These are phyloP conservation scores for Cyphomyrmex costatus DNA, from an alignment of 1,140 invertebrate species.

Conservation along the genomic window DNA sequence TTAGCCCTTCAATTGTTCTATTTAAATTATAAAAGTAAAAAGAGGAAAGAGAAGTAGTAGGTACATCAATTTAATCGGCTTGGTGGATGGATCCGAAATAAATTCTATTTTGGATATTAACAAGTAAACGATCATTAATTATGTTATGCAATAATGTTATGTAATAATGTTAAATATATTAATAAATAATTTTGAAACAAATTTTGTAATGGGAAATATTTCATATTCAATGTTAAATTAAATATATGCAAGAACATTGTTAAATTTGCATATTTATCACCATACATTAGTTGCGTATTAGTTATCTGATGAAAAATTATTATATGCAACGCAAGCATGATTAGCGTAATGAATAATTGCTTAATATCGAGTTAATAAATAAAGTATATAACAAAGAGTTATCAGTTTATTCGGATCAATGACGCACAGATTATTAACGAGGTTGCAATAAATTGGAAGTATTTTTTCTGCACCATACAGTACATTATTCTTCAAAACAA, in stretches of 20 bases:
- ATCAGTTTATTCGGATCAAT: conserved; percentile 66
- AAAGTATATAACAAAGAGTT: conserved; percentile 26
- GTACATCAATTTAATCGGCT: not conserved
- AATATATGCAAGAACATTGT: not conserved
- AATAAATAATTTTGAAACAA: not conserved
- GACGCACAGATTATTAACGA: conserved; percentile 53
- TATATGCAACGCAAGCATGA: conserved; percentile 40
- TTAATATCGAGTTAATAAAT: conserved; percentile 49
- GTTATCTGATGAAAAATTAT: conserved; percentile 52
- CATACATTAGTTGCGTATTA: conserved; percentile 15
- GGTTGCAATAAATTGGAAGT: conserved; percentile 8
- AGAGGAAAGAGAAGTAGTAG: not conserved
- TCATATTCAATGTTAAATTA: not conserved
- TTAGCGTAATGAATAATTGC: conserved; percentile 75
- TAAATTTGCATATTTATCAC: not conserved
- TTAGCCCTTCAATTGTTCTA: too few species aligned
- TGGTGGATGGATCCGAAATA: not conserved
- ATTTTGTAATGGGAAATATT: not conserved
- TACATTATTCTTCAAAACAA: conserved; percentile 26
- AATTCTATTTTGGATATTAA: not conserved
- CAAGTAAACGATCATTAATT: not conserved
- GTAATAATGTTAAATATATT: not conserved
- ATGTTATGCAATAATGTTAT: not conserved
- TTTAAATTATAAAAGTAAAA: too few species aligned
- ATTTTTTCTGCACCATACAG: not conserved